Evolutionary conservation across 2,113 vertebrate species (phyloP).

Genomic region (Cyprinus carpio): DNA sequence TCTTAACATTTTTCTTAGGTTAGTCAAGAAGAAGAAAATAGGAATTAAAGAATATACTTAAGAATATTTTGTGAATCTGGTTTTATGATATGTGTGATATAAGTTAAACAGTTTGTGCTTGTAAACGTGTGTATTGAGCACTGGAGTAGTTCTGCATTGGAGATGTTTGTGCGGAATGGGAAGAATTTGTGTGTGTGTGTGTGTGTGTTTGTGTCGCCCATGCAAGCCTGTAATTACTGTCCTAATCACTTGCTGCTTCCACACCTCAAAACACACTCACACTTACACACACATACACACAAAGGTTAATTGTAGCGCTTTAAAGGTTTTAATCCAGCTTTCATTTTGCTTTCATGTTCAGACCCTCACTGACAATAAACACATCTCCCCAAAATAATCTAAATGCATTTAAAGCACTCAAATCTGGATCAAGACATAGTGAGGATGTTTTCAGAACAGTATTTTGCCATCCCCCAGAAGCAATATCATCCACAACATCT

Average conservation of each 20-base stretch:
- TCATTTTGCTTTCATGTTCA: background rate
- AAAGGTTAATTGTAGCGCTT: background rate
- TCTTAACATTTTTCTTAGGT: no score
- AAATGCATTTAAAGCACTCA: background rate
- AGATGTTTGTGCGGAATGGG: background rate
- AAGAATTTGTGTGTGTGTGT: constrained; percentile 8
- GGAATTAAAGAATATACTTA: no score
- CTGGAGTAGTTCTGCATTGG: background rate
- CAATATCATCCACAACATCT: background rate
- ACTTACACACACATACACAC: background rate
- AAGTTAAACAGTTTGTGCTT: background rate
- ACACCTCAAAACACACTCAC: background rate
- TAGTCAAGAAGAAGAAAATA: no score
- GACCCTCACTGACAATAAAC: background rate
- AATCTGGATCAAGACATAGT: no score
- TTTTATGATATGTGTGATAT: background rate
- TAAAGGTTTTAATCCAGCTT: background rate
- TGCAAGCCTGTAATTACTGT: background rate
- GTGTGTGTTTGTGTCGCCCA: background rate
- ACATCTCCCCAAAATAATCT: background rate
- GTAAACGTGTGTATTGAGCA: background rate
- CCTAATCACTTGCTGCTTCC: constrained; percentile 2
- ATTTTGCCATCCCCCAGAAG: background rate
- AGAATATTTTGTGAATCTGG: background rate
- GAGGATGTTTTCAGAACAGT: background rate